Evolutionary conservation across 2,113 vertebrate species (phyloP), one percentile per base, ranked within the genome.

Genomic region (Chaenogobius annularis): DNA sequence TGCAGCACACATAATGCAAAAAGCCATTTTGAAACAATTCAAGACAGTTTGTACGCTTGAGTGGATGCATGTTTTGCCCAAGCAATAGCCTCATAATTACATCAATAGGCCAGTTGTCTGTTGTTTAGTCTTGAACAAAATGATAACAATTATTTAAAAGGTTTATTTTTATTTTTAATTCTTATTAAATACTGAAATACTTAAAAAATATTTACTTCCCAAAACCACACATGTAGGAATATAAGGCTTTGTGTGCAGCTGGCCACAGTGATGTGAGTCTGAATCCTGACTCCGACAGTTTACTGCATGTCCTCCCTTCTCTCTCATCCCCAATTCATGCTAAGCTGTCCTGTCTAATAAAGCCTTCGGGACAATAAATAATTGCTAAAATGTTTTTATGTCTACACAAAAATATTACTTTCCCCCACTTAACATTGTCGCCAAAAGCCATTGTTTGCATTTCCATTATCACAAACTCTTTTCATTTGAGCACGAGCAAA

Each of bases 1-100:
- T 72, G 64, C 56, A 63, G 74, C 73, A 64, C 58, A 79, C 65
- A 20, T 65, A 19, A 23, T 43, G 12, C 19, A 43, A 62, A 40
- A 70, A 23, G 37, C 17, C 40, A 66, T 66, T 63, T 43, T 63
- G 17, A 66, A 66, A 66, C 19, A 15, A 66, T 43, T 40, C 35
- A 63, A 63, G 59, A 31, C 59, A n/a, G 17, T 63, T 40, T 63
- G 61, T 63, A 35, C 35, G 26, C 23, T 61, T 9, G 58, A 35
- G 26, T 35, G 14, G 14, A 61, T 61, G 26, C 35, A 61, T 37
- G 26, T 31, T 35, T 35, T 61, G 5, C 26, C 6, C 17, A 10
- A 2, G 13, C 22, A 31, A 15, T 35, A 35, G 23, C 22, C 5
- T 6, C 14, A 55, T 55, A 55, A 23, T 23, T 56, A 61, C 58